Evolutionary conservation across 2,888 invertebrate genomes (phyloP), one percentile per base, ranked within the genome.

Genomic region (Trichogramma evanescens): DNA sequence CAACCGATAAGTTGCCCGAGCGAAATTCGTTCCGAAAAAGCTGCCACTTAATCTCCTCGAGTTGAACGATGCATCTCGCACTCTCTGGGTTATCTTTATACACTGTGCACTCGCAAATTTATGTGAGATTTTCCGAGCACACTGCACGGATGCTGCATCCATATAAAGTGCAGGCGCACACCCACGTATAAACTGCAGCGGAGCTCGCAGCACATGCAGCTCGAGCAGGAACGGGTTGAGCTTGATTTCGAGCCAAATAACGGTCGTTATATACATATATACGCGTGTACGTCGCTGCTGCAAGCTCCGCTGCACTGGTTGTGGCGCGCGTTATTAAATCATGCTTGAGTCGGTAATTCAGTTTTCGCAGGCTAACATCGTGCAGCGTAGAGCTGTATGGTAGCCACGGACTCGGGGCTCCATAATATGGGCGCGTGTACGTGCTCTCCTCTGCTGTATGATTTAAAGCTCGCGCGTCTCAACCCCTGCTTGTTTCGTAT

Each of bases 261-360:
- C 66, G 52, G 55, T 46, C 65, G 66, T 66, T 67, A 69, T 68
- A 69, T 69, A 66, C 26, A 26, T 26, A 68, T 65, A 51, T 26
- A 38, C 40, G 41, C 42, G 56, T 56, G 61, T 54, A 45, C 43
- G 46, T 40, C 50, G 46, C 52, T 56, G n/a, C 46, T 42, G 39
- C 48, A 6, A 10, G 4, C 48, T 10, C 13, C 26, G 51, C 41
- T n/a, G 4, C 26, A n/a, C 41, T n/a, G 51, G 58, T 60, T 50
- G 66, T 50, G 58, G 63, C 63, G 63, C 66, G 68, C 69, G 69
- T 72, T 71, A 72, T 72, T 72, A 72, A 72, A 72, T 72, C 71
- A 72, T 70, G 66, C 69, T 64, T 66, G 68, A 68, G 71, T 70
- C 69, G 71, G 72, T 70, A 71, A 72, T 71, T 71, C 72, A 71